Evolutionary conservation across 2,113 vertebrate species (phyloP).

Genomic region (Scolopax mira): DNA sequence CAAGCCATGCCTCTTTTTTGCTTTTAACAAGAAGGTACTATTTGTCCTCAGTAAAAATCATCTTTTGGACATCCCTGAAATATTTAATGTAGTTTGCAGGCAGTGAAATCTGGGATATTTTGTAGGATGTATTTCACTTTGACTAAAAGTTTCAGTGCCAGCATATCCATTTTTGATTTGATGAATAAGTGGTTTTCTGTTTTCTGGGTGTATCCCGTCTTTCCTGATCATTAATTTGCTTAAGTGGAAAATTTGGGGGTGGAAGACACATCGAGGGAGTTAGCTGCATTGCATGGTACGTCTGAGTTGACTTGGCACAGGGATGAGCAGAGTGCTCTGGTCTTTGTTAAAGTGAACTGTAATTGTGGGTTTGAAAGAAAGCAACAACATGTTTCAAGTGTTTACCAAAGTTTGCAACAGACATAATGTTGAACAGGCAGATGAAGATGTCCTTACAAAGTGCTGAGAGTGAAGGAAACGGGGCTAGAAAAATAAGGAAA

Average conservation of each 20-base stretch:
- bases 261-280: constrained; percentile 35
- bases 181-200: constrained; percentile 49
- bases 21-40: neutral
- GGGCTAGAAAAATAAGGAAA: constrained; percentile 19
- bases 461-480: constrained; percentile 26
- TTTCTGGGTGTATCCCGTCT: constrained; percentile 51
- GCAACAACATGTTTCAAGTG: constrained; percentile 24
- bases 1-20: neutral
- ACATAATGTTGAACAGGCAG: neutral
- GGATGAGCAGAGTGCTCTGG: constrained; percentile 11
- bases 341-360: constrained; percentile 23
- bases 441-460: constrained; percentile 16
- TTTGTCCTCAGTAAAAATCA: constrained; percentile 27
- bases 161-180: constrained; percentile 58
- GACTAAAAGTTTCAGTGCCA: constrained; percentile 39
- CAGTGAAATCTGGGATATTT: constrained; percentile 9
- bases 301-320: constrained; percentile 38
- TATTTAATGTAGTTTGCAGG: constrained; percentile 4
- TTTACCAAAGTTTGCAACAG: constrained; percentile 48
- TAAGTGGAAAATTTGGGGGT: constrained; percentile 58
- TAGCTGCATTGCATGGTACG: neutral
- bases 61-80: neutral
- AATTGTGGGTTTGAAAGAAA: constrained; percentile 62
- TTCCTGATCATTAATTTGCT: constrained; percentile 59
- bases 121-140: constrained; percentile 31